Evolutionary conservation across 2,113 vertebrate genomes (phyloP).

Genomic region (Ictidomys tridecemlineatus): DNA sequence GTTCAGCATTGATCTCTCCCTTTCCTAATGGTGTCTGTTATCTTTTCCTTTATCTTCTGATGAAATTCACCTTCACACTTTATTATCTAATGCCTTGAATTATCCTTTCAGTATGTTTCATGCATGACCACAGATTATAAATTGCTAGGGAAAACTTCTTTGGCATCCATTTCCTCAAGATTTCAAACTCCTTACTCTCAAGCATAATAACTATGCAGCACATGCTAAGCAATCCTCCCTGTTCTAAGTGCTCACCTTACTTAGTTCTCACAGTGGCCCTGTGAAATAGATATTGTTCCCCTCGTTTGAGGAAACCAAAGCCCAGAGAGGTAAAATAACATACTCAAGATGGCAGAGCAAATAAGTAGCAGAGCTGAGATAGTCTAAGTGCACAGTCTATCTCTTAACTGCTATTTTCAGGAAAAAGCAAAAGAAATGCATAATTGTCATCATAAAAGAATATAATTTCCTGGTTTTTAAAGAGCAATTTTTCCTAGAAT

Average conservation of each 20-base stretch:
- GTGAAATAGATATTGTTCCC: neutral
- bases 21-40: neutral
- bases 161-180: neutral
- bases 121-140: neutral
- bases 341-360: neutral
- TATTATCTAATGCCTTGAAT: neutral
- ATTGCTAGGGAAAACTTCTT: neutral
- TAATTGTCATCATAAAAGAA: neutral
- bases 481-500: neutral
- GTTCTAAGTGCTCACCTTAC: neutral
- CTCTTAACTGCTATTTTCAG: neutral
- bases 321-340: neutral
- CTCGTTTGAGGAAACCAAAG: constrained; percentile 1
- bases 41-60: neutral
- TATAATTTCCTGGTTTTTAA: neutral
- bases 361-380: neutral
- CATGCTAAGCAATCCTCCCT: neutral
- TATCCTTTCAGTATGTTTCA: neutral
- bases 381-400: neutral
- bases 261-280: neutral
- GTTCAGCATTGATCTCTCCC: neutral
- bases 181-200: neutral
- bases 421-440: neutral
- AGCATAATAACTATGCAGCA: neutral
- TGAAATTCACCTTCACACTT: neutral